These are phyloP conservation scores for Pangasius larnaudii DNA, from an alignment of 2,797 vertebrate genomes.

Conservation along the genomic window DNA sequence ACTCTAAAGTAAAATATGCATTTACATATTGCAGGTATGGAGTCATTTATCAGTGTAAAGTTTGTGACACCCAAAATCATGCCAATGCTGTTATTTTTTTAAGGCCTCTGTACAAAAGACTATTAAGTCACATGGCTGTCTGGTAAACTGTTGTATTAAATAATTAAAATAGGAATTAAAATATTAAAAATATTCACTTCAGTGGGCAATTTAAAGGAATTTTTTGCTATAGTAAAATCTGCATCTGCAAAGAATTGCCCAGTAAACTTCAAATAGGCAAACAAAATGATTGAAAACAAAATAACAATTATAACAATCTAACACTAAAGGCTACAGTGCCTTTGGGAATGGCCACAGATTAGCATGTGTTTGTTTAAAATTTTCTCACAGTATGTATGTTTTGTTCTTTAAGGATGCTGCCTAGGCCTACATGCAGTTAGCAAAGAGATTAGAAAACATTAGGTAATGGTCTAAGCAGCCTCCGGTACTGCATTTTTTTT, in stretches of 20 bases:
- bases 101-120: not conserved
- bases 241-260: not conserved
- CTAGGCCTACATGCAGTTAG: not conserved
- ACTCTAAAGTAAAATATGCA: not conserved
- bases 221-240: not conserved
- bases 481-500: not conserved
- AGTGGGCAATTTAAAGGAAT: not conserved
- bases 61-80: not conserved
- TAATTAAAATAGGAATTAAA: not conserved
- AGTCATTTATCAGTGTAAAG: not conserved
- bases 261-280: not conserved
- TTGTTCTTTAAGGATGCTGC: not conserved
- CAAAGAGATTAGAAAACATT: not conserved
- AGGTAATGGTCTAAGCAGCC: not conserved
- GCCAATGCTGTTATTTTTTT: not conserved
- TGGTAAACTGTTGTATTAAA: not conserved
- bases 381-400: not conserved
- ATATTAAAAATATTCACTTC: not conserved
- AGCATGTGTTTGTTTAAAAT: not conserved
- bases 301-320: not conserved
- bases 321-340: constrained; percentile 3
- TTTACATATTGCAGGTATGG: not conserved
- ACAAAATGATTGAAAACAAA: not conserved
- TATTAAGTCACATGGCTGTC: not conserved
- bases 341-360: not conserved